A percentile compares a stretch with the other conserved stretches of the same genome.
These are phyloP conservation scores for Mola mola DNA, from an alignment of 2,113 vertebrate species.

Conservation along the genomic window DNA sequence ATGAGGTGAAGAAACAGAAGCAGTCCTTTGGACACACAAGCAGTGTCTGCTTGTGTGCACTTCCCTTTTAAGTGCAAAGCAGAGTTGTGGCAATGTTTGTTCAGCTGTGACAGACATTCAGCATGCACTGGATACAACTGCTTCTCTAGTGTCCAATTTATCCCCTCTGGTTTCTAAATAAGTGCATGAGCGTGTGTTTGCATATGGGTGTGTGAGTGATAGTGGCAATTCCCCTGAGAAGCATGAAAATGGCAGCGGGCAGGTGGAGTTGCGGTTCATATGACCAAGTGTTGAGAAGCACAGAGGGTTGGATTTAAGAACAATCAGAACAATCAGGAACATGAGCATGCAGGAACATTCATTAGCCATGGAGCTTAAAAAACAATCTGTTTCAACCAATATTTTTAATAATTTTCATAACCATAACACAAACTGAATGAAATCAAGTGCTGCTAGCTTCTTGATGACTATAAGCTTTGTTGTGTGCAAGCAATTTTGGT, in stretches of 20 bases:
- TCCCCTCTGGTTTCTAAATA: conserved; percentile 36
- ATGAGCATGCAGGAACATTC: background rate
- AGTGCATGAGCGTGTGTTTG: conserved; percentile 26
- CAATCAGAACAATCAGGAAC: conserved; percentile 54
- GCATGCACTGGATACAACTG: conserved; percentile 49
- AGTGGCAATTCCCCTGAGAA: conserved; percentile 51
- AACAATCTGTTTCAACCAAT: too few species aligned
- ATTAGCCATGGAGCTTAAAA: background rate
- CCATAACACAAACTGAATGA: too few species aligned
- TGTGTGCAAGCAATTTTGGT: background rate
- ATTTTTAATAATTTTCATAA: too few species aligned
- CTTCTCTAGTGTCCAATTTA: conserved; percentile 65
- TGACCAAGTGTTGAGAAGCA: conserved; percentile 63
- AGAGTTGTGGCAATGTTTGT: conserved; percentile 48
- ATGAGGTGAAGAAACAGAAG: conserved; percentile 56
- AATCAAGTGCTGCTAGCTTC: too few species aligned
- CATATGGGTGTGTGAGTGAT: conserved; percentile 31
- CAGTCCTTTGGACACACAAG: conserved; percentile 32
- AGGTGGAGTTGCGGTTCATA: conserved; percentile 67
- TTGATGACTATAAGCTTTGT: background rate
- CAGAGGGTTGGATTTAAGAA: conserved; percentile 69
- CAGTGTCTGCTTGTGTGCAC: conserved; percentile 9
- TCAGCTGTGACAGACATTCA: conserved; percentile 62
- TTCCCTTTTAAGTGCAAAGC: conserved; percentile 22
- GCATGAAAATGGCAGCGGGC: conserved; percentile 64